Evolutionary conservation across 2,113 vertebrate species (phyloP).

Genomic region (Phoenicopterus ruber): DNA sequence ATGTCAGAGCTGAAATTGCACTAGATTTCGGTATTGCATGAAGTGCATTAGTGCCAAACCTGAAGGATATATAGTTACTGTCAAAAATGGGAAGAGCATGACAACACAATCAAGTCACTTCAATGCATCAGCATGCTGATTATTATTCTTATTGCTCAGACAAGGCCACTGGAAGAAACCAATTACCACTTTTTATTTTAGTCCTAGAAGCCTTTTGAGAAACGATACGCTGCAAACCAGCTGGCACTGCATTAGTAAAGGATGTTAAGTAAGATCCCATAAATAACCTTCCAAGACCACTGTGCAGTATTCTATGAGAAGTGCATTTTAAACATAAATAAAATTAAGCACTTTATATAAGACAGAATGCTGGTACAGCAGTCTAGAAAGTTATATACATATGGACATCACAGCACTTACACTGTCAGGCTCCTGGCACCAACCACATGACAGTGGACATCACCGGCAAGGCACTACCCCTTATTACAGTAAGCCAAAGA

Average conservation of each 20-base stretch:
- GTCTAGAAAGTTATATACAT: neutral
- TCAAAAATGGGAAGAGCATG: neutral
- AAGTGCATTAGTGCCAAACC: neutral
- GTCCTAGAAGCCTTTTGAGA: neutral
- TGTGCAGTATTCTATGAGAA: neutral
- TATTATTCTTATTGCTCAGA: neutral
- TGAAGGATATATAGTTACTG: neutral
- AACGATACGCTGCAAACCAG: neutral
- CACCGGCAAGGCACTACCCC: neutral
- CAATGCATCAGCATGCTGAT: neutral
- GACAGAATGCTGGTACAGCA: constrained; percentile 22
- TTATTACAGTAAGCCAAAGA: neutral
- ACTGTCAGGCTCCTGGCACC: neutral
- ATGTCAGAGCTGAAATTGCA: neutral
- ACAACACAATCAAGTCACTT: neutral
- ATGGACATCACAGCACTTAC: neutral
- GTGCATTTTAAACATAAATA: constrained; percentile 31
- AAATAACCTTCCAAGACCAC: constrained; percentile 1
- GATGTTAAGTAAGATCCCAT: constrained; percentile 7
- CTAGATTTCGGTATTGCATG: neutral
- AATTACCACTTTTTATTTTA: neutral
- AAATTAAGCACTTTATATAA: neutral
- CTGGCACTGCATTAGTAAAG: neutral
- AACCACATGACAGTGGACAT: neutral
- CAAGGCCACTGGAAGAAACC: neutral